Evolutionary conservation across 2,888 invertebrate species (phyloP).

Genomic region (Tipula helvola): DNA sequence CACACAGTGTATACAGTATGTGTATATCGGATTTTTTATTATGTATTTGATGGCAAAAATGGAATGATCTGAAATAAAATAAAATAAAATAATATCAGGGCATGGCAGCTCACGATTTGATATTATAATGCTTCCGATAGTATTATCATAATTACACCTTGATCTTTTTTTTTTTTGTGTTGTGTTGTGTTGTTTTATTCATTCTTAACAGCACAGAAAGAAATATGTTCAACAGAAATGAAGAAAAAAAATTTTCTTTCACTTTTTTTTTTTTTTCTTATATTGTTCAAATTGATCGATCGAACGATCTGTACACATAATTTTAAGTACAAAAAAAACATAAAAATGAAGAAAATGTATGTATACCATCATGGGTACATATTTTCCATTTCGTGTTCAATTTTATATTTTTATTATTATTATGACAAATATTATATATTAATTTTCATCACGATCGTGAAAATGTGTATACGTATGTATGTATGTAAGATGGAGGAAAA

Average conservation of each 20-base stretch:
- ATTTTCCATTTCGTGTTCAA: slow-evolving; percentile 4
- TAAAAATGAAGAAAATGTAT: neutral
- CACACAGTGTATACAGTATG: neutral
- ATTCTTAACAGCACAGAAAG: neutral
- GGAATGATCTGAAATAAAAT: neutral
- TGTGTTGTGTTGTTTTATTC: neutral
- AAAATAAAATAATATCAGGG: slow-evolving; percentile 6
- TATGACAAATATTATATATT: slow-evolving; percentile 10
- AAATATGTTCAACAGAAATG: neutral
- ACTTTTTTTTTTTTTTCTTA: neutral
- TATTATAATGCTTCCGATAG: slow-evolving; percentile 10
- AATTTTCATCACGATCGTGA: slow-evolving; percentile 9
- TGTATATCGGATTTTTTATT: neutral
- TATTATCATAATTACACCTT: slow-evolving; percentile 9
- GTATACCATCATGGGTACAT: neutral
- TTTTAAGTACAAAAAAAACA: neutral
- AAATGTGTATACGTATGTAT: neutral
- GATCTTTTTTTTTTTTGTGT: neutral
- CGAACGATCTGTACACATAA: slow-evolving; percentile 7
- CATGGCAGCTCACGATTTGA: slow-evolving; percentile 9
- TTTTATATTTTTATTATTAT: neutral
- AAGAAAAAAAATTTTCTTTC: neutral
- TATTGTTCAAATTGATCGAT: neutral
- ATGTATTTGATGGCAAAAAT: slow-evolving; percentile 4
- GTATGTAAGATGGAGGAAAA: neutral